Base-by-base conservation (phyloP, 1,140 invertebrate genomes). In the Vanessa atalanta region DNA sequence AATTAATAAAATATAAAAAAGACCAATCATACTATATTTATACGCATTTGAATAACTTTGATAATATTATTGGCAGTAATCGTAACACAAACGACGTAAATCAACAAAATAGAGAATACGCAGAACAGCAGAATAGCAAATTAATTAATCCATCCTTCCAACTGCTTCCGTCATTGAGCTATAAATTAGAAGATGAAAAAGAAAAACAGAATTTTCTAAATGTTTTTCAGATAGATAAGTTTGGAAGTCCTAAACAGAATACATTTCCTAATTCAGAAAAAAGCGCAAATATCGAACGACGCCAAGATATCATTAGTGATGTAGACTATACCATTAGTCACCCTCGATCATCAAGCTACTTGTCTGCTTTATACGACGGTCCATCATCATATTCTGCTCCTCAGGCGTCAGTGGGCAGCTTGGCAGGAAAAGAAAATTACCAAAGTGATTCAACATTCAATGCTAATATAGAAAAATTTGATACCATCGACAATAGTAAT, bases 351-450 rank as follows among this genome's bases (percentile, higher is more conserved):
- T 55, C 51, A 69, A 84, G 76, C 68, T 78, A 78, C 37, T 65
- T 83, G 16, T 82, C 77, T 72, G 77, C 72, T 23, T 66, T 88
- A 20, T 92, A 92, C 68, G 74, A 81, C 47, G 89, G 90, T 5
- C 87, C 88, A 26, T 89, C 88, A 12, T 92, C 90, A 53, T 92
- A 92, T 67, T 88, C 78, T 8, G 87, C 89, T 51, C 87, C 90
- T 23, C 89, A 92, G 72, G 78, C 79, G 3, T 88, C 85, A 16
- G 79, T 90, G 37, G 88, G 87, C 37, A 86, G 78, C 63, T 78
- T 90, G 68, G 74, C 76, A 65, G 31, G 51, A 26, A 75, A 72
- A 31, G 73, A 80, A 75, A 71, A 73, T 70, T 16, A 37, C 73
- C 80, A 81, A 79, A 81, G 26, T 31, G 60, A 82, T 69, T 55